phyloP scores from a whole-genome alignment of 1,140 invertebrate genomes.

The Armadillidium nasatum region DNA sequence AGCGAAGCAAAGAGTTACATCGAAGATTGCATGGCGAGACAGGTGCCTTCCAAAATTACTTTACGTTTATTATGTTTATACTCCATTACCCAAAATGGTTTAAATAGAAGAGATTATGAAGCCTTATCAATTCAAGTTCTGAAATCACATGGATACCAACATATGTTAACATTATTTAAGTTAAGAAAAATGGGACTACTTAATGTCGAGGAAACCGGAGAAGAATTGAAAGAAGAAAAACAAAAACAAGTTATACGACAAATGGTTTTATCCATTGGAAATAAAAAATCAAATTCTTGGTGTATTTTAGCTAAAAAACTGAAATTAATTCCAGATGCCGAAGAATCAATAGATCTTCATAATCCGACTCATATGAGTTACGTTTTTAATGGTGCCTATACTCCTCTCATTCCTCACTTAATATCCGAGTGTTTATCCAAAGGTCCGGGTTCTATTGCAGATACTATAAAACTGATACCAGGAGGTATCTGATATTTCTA shows the following conservation, averaged over 20 bases:
- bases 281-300: conserved; percentile 17
- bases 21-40: conserved; percentile 25
- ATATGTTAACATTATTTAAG: conserved; percentile 21
- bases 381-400: conserved; percentile 35
- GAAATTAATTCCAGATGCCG: conserved; percentile 32
- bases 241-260: conserved; percentile 17
- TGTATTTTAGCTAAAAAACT: conserved; percentile 23
- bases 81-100: conserved; percentile 24
- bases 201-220: background rate
- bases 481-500: conserved; percentile 16
- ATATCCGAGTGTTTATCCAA: conserved; percentile 20
- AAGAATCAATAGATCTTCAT: conserved; percentile 28
- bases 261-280: conserved; percentile 1
- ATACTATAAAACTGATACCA: conserved; percentile 29
- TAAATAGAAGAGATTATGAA: conserved; percentile 23
- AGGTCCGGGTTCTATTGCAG: background rate
- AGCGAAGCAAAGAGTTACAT: conserved; percentile 27
- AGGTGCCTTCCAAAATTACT: conserved; percentile 20
- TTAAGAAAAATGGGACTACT: conserved; percentile 14
- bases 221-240: background rate
- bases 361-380: conserved; percentile 34
- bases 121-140: conserved; percentile 16
- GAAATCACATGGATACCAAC: conserved; percentile 16
- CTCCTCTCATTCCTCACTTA: conserved; percentile 21
- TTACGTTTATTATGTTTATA: conserved; percentile 23